A percentile compares a stretch with the other conserved stretches of the same genome.
Conservation (phyloP, 2,113 vertebrate species). For the Sminthopsis crassicaudata region DNA sequence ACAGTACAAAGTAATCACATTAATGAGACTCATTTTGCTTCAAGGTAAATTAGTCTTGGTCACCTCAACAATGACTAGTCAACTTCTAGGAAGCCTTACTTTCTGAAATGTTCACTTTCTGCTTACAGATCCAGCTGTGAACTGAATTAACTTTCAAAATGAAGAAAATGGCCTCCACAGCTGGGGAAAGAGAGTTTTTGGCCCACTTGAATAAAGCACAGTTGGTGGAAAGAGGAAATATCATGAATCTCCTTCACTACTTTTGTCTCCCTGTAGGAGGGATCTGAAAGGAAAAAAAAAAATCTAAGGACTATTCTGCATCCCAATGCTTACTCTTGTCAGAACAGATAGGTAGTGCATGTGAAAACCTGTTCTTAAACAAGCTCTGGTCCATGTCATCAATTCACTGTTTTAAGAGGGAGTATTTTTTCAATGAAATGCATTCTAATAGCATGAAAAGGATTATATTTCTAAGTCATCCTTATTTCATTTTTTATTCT, state of each 20-base stretch:
- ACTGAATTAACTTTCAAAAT: constrained; percentile 77
- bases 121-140: constrained; percentile 70
- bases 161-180: constrained; percentile 56
- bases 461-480: background rate
- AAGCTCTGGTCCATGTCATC: background rate
- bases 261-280: background rate
- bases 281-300: background rate
- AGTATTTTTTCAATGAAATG: background rate
- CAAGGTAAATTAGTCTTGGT: constrained; percentile 56
- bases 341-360: background rate
- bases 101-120: constrained; percentile 50
- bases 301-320: constrained; percentile 16
- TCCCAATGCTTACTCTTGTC: background rate
- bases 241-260: background rate
- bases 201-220: constrained; percentile 29
- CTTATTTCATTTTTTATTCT: background rate
- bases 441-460: background rate
- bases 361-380: background rate
- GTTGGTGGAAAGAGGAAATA: constrained; percentile 6
- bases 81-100: constrained; percentile 65
- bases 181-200: constrained; percentile 26
- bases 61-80: constrained; percentile 67
- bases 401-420: background rate
- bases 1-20: constrained; percentile 62
- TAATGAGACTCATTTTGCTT: constrained; percentile 59